These are phyloP conservation scores for Pseudococcus jackbeardsleyi DNA, from an alignment of 2,888 invertebrate species.

Conservation along the genomic window DNA sequence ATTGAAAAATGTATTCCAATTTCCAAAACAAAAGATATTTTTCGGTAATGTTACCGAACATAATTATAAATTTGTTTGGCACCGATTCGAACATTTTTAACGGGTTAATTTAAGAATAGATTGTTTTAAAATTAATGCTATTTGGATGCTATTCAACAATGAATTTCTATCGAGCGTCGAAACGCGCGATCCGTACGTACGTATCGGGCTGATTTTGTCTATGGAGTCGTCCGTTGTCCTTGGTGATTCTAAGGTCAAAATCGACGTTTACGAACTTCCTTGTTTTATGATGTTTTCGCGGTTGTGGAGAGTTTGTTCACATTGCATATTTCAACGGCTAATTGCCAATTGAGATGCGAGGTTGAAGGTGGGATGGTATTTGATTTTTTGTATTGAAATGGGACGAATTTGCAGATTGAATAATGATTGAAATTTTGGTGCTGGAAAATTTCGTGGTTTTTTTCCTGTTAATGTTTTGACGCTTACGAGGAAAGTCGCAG, in stretches of 20 bases:
- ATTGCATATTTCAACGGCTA: background rate
- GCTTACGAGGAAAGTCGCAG: too few species aligned
- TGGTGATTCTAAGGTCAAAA: constrained; percentile 35
- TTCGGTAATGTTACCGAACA: constrained; percentile 43
- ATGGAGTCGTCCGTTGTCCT: constrained; percentile 33
- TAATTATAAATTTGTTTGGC: constrained; percentile 54
- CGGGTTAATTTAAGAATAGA: constrained; percentile 56
- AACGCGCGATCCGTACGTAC: background rate
- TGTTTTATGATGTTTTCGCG: background rate
- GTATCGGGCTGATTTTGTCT: background rate
- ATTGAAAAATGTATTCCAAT: constrained; percentile 48
- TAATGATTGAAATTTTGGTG: too few species aligned
- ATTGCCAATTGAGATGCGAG: background rate
- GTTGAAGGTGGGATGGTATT: too few species aligned
- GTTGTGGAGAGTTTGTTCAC: background rate
- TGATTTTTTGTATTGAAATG: too few species aligned
- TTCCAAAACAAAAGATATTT: constrained; percentile 44
- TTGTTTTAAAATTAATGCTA: constrained; percentile 58
- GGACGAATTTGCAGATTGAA: too few species aligned
- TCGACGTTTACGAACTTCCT: constrained; percentile 36
- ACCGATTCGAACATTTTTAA: constrained; percentile 55
- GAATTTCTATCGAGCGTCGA: background rate
- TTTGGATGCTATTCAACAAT: constrained; percentile 56
- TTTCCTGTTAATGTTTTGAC: too few species aligned
- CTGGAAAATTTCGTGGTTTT: too few species aligned